These are phyloP conservation scores for Nomada hirtipes DNA, from an alignment of 2,888 invertebrate species.

Conservation along the genomic window DNA sequence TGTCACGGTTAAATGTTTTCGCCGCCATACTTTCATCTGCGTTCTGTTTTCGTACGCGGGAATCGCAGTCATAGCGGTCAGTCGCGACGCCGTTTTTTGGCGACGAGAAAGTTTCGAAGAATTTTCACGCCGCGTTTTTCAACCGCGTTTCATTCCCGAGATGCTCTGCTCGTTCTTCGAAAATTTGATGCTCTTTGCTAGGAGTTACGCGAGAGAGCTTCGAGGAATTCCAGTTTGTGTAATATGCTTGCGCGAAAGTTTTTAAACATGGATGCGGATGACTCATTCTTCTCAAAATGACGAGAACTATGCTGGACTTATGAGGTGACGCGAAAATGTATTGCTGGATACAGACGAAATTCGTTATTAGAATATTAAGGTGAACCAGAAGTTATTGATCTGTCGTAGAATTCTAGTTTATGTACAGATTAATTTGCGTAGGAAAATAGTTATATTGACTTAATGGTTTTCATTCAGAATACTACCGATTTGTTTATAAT, in stretches of 20 bases:
- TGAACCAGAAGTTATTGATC: no score
- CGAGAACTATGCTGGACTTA: no score
- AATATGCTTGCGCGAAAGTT: slow-evolving; percentile 4
- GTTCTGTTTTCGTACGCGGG: not conserved
- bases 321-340: no score
- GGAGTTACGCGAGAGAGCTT: not conserved
- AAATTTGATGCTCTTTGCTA: slow-evolving; percentile 4
- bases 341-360: no score
- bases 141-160: not conserved
- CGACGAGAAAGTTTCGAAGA: not conserved
- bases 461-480: no score
- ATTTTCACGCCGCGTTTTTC: slow-evolving; percentile 1
- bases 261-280: not conserved
- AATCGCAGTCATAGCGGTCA: not conserved
- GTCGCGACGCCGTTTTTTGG: slow-evolving; percentile 5
- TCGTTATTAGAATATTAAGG: no score
- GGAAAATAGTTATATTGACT: no score
- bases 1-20: slow-evolving; percentile 44
- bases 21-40: not conserved
- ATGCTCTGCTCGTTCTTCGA: not conserved
- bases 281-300: not conserved
- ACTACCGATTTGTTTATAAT: no score
- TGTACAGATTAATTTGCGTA: no score
- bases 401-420: no score
- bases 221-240: not conserved